Percentiles rank a stretch among this genome's conserved stretches.
These are phyloP conservation scores for Carabus problematicus DNA, from an alignment of 2,888 invertebrate species.

Conservation along the genomic window DNA sequence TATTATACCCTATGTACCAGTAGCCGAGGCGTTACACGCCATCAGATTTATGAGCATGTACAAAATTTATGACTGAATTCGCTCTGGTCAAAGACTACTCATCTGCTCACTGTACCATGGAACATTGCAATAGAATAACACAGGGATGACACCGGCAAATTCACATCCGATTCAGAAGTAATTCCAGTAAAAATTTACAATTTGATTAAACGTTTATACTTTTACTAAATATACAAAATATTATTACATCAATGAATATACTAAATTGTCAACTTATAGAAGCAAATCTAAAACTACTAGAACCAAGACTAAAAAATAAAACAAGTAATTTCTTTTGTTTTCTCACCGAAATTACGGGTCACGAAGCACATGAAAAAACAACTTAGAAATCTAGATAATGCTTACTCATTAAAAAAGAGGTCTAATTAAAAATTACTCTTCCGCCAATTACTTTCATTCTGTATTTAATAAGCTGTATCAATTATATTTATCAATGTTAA, in stretches of 20 bases:
- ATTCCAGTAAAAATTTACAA: too few species aligned
- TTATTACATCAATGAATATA: too few species aligned
- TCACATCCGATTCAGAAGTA: too few species aligned
- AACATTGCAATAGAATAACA: too few species aligned
- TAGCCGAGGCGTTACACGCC: conserved; percentile 32
- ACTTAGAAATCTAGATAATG: conserved; percentile 39
- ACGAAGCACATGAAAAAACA: conserved; percentile 21
- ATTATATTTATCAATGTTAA: conserved; percentile 42
- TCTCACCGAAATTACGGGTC: neutral
- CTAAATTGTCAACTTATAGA: too few species aligned
- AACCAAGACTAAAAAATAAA: too few species aligned
- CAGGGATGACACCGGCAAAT: too few species aligned
- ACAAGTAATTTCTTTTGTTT: conserved; percentile 1
- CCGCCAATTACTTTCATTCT: conserved; percentile 40
- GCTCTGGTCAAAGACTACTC: conserved; percentile 21
- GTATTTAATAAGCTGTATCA: conserved; percentile 43
- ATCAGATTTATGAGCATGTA: conserved; percentile 37
- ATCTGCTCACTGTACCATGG: too few species aligned
- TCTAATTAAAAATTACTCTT: conserved; percentile 41
- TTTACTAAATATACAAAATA: too few species aligned
- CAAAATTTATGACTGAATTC: conserved; percentile 35
- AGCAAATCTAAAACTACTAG: too few species aligned
- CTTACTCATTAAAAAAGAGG: conserved; percentile 36
- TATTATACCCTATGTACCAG: conserved; percentile 16
- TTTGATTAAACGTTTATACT: too few species aligned